Evolutionary conservation across 2,113 vertebrate genomes (phyloP).

Genomic region (Ictalurus furcatus): DNA sequence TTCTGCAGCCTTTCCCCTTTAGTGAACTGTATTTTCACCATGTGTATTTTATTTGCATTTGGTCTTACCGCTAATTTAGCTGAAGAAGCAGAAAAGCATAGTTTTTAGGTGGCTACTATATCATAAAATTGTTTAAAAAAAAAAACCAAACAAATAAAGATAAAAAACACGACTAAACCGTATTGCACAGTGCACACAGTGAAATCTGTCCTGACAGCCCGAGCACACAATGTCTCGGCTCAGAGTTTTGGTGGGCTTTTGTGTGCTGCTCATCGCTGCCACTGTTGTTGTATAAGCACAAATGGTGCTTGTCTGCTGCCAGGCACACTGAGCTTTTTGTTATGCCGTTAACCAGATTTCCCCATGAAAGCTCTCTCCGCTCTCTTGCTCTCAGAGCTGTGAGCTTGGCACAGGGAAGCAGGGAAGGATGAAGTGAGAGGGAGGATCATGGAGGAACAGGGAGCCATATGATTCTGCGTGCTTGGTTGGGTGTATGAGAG

Average conservation of each 20-base stretch:
- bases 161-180: neutral
- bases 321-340: constrained; percentile 61
- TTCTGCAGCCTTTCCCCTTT: neutral
- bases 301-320: constrained; percentile 65
- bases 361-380: constrained; percentile 50
- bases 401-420: constrained; percentile 40
- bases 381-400: constrained; percentile 30
- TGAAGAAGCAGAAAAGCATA: too few relatives aligned
- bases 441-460: constrained; percentile 26
- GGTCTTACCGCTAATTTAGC: neutral
- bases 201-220: neutral
- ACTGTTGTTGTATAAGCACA: constrained; percentile 70
- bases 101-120: neutral
- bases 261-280: constrained; percentile 37
- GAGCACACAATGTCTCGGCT: neutral
- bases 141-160: too few relatives aligned
- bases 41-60: neutral
- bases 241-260: constrained; percentile 4
- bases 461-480: constrained; percentile 23
- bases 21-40: neutral
- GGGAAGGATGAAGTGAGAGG: constrained; percentile 29
- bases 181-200: constrained; percentile 7
- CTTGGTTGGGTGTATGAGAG: neutral
- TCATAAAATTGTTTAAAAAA: neutral
- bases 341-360: constrained; percentile 59